Conservation (phyloP, 2,797 vertebrate genomes). For the Streptopelia turtur region DNA sequence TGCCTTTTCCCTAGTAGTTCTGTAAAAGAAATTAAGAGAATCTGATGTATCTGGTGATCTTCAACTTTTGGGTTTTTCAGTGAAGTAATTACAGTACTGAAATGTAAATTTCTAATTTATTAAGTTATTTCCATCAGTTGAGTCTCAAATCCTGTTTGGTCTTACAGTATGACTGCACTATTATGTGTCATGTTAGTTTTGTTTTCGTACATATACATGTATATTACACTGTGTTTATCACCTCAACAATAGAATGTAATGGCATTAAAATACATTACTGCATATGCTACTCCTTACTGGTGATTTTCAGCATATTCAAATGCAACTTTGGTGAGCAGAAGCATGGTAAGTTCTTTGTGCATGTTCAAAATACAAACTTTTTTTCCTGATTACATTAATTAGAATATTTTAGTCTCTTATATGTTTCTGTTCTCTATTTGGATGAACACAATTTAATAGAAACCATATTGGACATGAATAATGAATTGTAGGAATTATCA, state of each 20-base stretch:
- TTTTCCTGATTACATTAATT: background rate
- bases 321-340: background rate
- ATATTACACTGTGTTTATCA: background rate
- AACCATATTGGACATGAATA: background rate
- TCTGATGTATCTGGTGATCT: background rate
- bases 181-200: background rate
- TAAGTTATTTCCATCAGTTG: background rate
- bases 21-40: background rate
- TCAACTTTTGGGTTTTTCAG: background rate
- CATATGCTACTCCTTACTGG: background rate
- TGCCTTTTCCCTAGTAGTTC: background rate
- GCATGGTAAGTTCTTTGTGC: background rate
- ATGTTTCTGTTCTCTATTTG: background rate
- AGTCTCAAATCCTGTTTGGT: background rate
- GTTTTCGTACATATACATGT: background rate
- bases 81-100: background rate
- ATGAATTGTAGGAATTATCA: background rate
- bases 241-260: background rate
- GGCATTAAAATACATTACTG: background rate
- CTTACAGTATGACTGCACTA: background rate
- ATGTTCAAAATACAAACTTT: background rate
- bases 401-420: background rate
- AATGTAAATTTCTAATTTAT: background rate
- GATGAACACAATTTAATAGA: background rate
- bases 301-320: background rate